Evolutionary conservation across 37 sponge, comb jelly and placozoan species (phyloP), one percentile per base, ranked within the genome.

Genomic region (Oscarella lobularis): DNA sequence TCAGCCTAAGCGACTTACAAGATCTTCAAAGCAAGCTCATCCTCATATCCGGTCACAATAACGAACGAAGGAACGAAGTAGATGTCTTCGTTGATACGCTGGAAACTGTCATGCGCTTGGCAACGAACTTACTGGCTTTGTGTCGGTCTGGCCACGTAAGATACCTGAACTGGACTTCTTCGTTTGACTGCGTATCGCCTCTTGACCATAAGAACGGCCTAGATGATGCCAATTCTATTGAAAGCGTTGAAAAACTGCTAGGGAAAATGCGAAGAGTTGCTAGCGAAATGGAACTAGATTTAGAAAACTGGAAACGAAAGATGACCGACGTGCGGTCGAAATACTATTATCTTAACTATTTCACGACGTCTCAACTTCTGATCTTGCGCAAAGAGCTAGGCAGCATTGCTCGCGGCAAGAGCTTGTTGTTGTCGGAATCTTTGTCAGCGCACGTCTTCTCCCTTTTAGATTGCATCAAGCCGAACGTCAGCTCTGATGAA

Each of bases 281-380:
- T 48, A 20, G 20, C 60, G 60, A 27, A 9, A 48, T 48, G 60
- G 20, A 48, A 48, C 14, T 27, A 48, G 9, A 48, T 48, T 20
- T 48, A 27, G 60, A 48, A 48, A 48, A 48, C 20, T 48, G 60
- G 60, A 48, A 27, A 27, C 60, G 20, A 48, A 48, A 48, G 20
- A 20, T 48, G 20, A 20, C 9, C 14, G 20, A 48, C 20, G 14
- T 27, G 9, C 60, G 60, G 20, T 27, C 14, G 14, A 20, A 68
- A 34, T 68, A n/a, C 71, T 14, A 68, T 14, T 14, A 68, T 5
- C 29, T 68, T 4, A 68, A 68, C 71, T 68, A n/a, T 14, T 68
- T 68, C 29, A 68, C 71, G n/a, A 68, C 29, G 29, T 34, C n/a
- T 68, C 71, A 68, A 14, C 71, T 68, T 14, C 6, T 68, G 33